These are phyloP conservation scores for Aphelenchoides avenae DNA, from an alignment of 1,140 invertebrate genomes.

Conservation along the genomic window DNA sequence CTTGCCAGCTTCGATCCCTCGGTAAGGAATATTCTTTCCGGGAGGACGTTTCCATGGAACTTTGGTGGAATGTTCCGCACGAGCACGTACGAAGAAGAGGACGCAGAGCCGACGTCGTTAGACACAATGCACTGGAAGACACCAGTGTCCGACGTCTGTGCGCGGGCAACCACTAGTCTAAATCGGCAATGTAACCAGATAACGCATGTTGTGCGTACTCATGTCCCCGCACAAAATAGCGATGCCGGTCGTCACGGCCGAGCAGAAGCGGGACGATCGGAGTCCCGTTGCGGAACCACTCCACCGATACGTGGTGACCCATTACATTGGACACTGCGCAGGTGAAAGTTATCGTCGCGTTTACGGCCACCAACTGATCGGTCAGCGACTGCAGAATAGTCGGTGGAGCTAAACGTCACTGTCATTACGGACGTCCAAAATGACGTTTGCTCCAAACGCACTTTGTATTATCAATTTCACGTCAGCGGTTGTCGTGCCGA, in stretches of 20 bases:
- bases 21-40: slow-evolving; percentile 33
- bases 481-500: slow-evolving; percentile 35
- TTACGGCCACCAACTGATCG: slow-evolving; percentile 26
- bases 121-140: slow-evolving; percentile 37
- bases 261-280: slow-evolving; percentile 35
- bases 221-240: slow-evolving; percentile 5
- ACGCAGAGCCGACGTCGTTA: slow-evolving; percentile 37
- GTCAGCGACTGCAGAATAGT: slow-evolving; percentile 25
- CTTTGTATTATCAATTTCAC: slow-evolving; percentile 40
- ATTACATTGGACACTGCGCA: slow-evolving; percentile 18
- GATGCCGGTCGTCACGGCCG: slow-evolving; percentile 24
- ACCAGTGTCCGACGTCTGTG: slow-evolving; percentile 19
- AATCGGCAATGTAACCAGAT: not conserved
- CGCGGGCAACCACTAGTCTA: slow-evolving; percentile 22
- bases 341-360: slow-evolving; percentile 17
- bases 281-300: slow-evolving; percentile 41
- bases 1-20: slow-evolving; percentile 27
- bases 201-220: not conserved
- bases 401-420: slow-evolving; percentile 34
- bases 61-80: slow-evolving; percentile 25
- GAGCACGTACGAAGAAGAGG: slow-evolving; percentile 25
- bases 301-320: slow-evolving; percentile 5
- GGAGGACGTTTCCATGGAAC: slow-evolving; percentile 44
- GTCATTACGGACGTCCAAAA: not conserved
- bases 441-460: slow-evolving; percentile 1